These are phyloP conservation scores for Pimephales promelas DNA, from an alignment of 2,113 vertebrate species.

Conservation along the genomic window DNA sequence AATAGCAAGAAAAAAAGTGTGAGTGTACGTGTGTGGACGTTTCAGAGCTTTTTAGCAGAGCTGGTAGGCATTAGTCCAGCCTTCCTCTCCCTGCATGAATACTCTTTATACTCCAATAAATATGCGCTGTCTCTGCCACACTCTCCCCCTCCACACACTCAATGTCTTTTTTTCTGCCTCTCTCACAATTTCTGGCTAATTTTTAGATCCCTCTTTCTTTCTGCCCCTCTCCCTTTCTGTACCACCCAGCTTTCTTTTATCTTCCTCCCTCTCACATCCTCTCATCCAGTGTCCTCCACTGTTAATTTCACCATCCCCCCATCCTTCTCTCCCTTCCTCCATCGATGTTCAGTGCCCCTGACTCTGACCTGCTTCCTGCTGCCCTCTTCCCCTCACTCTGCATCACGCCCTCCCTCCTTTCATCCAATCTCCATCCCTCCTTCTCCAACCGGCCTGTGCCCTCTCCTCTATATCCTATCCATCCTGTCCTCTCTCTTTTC, in stretches of 20 bases:
- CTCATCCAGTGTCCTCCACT: conserved; percentile 6
- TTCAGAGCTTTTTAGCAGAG: conserved; percentile 62
- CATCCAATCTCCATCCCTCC: conserved; percentile 19
- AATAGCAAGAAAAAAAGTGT: conserved; percentile 6
- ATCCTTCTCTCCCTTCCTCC: conserved; percentile 23
- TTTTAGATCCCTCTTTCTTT: neutral
- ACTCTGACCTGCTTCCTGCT: conserved; percentile 27
- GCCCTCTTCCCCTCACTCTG: conserved; percentile 1
- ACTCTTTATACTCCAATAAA: conserved; percentile 69
- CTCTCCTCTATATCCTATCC: conserved; percentile 19
- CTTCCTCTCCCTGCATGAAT: conserved; percentile 63
- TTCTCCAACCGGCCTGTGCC: conserved; percentile 24
- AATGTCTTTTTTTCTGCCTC: neutral
- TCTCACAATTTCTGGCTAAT: neutral
- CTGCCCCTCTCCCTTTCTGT: neutral
- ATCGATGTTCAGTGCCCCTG: conserved; percentile 28
- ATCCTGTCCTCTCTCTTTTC: conserved; percentile 5
- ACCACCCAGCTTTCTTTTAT: neutral
- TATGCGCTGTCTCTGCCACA: conserved; percentile 47
- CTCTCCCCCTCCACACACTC: conserved; percentile 15
- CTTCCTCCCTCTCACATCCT: conserved; percentile 35
- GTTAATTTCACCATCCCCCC: conserved; percentile 5
- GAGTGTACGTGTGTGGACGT: conserved; percentile 37
- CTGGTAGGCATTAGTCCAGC: conserved; percentile 65
- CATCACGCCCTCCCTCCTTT: neutral